These are phyloP conservation scores for Phymanthus crucifer DNA, from an alignment of 92 coral and sea anemone species.

Conservation along the genomic window DNA sequence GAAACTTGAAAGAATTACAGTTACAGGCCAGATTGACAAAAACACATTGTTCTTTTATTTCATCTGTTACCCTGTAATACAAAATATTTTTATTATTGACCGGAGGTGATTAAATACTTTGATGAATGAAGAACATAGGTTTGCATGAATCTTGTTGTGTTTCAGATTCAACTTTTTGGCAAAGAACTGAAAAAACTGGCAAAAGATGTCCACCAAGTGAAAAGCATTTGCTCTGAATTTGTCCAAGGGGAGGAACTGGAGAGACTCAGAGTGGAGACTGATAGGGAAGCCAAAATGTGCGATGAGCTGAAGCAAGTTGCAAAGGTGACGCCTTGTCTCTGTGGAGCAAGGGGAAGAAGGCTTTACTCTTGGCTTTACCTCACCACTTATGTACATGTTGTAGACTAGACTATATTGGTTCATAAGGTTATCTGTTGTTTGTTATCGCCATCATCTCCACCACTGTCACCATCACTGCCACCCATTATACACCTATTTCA, in stretches of 20 bases:
- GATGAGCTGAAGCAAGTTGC: constrained; percentile 33
- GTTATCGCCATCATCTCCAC: too few species aligned
- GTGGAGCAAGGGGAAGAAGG: too few species aligned
- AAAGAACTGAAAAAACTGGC: constrained; percentile 57
- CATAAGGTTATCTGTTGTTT: too few species aligned
- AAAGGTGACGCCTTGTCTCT: constrained; percentile 21
- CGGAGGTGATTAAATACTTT: too few species aligned
- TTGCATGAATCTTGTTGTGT: background rate
- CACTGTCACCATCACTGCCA: too few species aligned
- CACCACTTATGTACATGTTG: background rate
- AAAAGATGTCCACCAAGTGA: constrained; percentile 47
- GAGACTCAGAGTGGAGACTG: constrained; percentile 31
- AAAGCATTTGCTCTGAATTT: constrained; percentile 37
- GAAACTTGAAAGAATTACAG: too few species aligned
- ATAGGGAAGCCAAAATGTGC: constrained; percentile 17
- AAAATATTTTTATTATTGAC: background rate
- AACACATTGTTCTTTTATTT: background rate
- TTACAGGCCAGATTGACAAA: too few species aligned
- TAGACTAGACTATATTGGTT: too few species aligned
- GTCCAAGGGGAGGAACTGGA: constrained; percentile 12
- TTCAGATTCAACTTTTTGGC: constrained; percentile 65
- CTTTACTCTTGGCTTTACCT: background rate
- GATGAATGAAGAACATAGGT: background rate
- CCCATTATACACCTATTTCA: too few species aligned
- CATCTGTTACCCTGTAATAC: background rate